A percentile compares a stretch with the other conserved stretches of the same genome.
Evolutionary conservation across 2,888 invertebrate species (phyloP).

Genomic region (Pseudoips prasinana): DNA sequence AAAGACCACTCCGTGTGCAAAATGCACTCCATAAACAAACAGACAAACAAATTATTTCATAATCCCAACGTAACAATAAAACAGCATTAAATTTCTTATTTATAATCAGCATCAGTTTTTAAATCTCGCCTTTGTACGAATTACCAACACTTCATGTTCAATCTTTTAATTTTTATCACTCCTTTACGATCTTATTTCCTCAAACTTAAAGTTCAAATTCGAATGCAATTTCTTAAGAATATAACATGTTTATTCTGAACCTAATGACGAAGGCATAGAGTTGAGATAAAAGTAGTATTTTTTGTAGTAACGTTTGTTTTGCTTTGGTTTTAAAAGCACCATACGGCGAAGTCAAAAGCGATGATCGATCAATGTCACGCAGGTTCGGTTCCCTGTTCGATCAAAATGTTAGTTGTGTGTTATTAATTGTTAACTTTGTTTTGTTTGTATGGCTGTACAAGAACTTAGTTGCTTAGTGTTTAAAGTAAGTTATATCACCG

Average conservation of each 20-base stretch:
- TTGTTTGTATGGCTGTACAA: too few species aligned
- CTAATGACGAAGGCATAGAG: background rate
- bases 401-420: constrained; percentile 38
- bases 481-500: too few species aligned
- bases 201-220: background rate
- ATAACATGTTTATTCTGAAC: too few species aligned
- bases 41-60: too few species aligned
- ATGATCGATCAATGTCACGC: constrained; percentile 45
- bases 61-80: background rate
- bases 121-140: too few species aligned
- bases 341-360: constrained; percentile 37
- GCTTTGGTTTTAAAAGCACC: constrained; percentile 19
- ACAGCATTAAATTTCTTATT: background rate
- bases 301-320: constrained; percentile 10
- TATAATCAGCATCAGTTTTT: background rate
- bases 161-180: background rate
- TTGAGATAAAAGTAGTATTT: constrained; percentile 2
- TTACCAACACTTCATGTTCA: too few species aligned
- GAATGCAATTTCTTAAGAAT: too few species aligned
- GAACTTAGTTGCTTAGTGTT: too few species aligned
- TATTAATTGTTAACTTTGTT: background rate
- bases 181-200: constrained; percentile 1
- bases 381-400: constrained; percentile 44
- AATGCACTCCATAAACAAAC: too few species aligned
- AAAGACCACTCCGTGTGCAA: too few species aligned